phyloP scores from a whole-genome alignment of 2,113 vertebrate species.

The Vidua chalybeata region DNA sequence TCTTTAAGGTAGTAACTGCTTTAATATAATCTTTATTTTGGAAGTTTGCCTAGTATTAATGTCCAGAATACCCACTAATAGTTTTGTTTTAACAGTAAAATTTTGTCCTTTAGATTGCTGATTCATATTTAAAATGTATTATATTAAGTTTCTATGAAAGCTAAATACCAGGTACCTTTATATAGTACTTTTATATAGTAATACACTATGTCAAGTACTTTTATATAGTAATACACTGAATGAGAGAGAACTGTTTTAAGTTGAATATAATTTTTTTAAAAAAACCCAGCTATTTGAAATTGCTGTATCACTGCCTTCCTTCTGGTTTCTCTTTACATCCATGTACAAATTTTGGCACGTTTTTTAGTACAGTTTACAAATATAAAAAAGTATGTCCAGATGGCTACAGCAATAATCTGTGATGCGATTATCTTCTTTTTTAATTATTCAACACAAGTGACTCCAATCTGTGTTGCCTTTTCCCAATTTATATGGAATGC shows the following conservation, averaged over 20 bases:
- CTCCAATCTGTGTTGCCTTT: not conserved
- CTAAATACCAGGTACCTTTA: not conserved
- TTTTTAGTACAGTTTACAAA: not conserved
- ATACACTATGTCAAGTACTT: not conserved
- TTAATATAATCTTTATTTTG: slow-evolving; percentile 35
- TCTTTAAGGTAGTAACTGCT: not conserved
- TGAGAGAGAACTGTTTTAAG: not conserved
- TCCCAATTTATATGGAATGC: not conserved
- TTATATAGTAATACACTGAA: not conserved
- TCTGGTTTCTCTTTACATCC: not conserved
- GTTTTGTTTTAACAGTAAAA: not conserved
- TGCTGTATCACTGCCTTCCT: not conserved
- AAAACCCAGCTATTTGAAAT: not conserved
- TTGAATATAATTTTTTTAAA: not conserved
- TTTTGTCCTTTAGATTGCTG: not conserved
- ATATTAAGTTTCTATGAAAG: not conserved
- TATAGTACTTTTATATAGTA: not conserved
- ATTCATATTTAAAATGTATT: not conserved
- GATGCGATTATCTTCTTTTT: not conserved
- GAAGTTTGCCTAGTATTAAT: slow-evolving; percentile 15
- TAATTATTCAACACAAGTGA: not conserved
- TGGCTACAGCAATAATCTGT: not conserved
- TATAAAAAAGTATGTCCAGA: not conserved
- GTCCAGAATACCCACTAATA: not conserved
- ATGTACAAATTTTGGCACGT: not conserved